Conservation (phyloP, 2,797 vertebrate species). For the Falco rusticolus region DNA sequence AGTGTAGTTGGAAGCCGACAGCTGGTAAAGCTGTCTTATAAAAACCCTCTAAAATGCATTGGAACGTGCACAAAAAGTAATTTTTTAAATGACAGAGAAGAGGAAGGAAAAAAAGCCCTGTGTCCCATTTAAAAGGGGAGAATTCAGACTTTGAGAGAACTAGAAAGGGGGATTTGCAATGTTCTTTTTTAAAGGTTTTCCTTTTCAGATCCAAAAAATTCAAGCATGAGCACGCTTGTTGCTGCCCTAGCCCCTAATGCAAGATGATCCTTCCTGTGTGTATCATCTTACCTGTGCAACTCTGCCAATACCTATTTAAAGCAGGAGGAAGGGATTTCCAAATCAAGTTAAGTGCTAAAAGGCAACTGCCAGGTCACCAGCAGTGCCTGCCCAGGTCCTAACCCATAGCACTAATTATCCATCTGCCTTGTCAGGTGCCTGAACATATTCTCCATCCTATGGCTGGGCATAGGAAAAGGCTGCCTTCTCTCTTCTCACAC, state of each 20-base stretch:
- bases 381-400: background rate
- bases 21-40: background rate
- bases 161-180: background rate
- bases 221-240: background rate
- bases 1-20: background rate
- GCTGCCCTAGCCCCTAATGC: background rate
- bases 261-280: background rate
- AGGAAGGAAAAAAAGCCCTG: background rate
- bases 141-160: background rate
- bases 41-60: background rate
- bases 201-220: background rate
- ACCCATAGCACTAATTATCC: background rate
- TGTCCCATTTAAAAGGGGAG: background rate
- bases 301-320: background rate
- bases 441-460: background rate
- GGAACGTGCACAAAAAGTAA: background rate
- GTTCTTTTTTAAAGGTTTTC: background rate
- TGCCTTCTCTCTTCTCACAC: background rate
- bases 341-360: background rate
- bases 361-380: background rate
- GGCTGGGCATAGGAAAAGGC: background rate
- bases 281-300: too few relatives aligned
- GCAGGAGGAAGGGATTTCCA: background rate
- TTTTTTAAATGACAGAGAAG: background rate
- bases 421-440: background rate